Evolutionary conservation across 2,797 vertebrate genomes (phyloP), one percentile per base, ranked within the genome.

Genomic region (Sebastes cheni): DNA sequence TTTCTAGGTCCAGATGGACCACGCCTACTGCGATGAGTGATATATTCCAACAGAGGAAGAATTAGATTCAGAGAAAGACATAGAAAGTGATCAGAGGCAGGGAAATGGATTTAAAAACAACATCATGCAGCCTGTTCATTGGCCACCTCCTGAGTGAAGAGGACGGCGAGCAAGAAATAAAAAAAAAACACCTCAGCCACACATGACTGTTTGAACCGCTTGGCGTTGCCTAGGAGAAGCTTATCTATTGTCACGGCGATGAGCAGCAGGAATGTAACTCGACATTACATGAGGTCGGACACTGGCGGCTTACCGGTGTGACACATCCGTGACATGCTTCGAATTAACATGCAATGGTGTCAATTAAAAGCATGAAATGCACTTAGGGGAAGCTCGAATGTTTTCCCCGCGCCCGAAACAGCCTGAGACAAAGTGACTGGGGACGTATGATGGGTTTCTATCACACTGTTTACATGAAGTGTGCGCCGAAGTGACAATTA

Each of bases 311-410:
- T 82, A 85, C 91, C 86, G 84, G 86, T 90, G 93, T 93, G 91
- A 94, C 93, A 93, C 86, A 92, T 85, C 88, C 85, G 80, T 94
- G 93, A 93, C 90, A 92, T 88, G 91, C 89, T 91, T 67, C 69
- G 84, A 94, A 95, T 94, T 94, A 94, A 92, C 94, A 94, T 88
- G 87, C 89, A 84, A 88, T 78, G 81, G 79, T 90, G 91, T 93
- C 92, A 94, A 95, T 95, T 95, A 94, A 93, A 92, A 90, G 92
- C 91, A 91, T 94, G 92, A 94, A 94, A 93, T 92, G 83, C 91
- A 92, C 90, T 93, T 92, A 86, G 79, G 72, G 66, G 85, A 84
- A 67, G 88, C 85, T 83, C 11, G 22, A 81, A 87, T 90, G 85
- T 86, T 88, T 81, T 83, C 66, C 9, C 29, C 2, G 68, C 22